Evolutionary conservation across 2,888 invertebrate species (phyloP).

Genomic region (Rhingia rostrata): DNA sequence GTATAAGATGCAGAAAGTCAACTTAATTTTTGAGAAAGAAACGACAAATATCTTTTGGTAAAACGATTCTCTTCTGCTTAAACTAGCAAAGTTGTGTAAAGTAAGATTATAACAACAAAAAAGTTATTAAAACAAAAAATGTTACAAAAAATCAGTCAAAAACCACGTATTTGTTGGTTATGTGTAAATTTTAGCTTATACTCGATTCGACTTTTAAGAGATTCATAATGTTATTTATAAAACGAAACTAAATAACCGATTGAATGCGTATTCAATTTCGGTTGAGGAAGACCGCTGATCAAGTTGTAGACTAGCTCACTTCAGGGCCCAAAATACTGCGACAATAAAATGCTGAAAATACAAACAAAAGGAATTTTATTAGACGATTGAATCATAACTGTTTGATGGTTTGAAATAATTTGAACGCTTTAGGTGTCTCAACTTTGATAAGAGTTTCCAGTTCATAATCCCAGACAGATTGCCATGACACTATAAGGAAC

Average conservation of each 20-base stretch:
- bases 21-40: conserved; percentile 33
- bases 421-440: too few relatives aligned
- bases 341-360: conserved; percentile 56
- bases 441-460: too few relatives aligned
- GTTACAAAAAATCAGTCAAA: conserved; percentile 71
- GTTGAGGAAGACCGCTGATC: conserved; percentile 68
- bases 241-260: conserved; percentile 39
- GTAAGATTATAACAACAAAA: conserved; percentile 30
- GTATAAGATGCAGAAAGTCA: conserved; percentile 49
- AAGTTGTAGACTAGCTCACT: conserved; percentile 66
- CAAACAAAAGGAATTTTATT: background rate
- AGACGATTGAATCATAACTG: background rate
- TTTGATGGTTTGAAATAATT: background rate
- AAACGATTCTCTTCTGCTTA: conserved; percentile 45
- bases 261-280: conserved; percentile 39
- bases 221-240: conserved; percentile 51
- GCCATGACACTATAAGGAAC: too few relatives aligned
- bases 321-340: conserved; percentile 67
- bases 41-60: conserved; percentile 14
- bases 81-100: conserved; percentile 29
- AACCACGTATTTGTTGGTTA: conserved; percentile 41
- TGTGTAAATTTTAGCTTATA: conserved; percentile 58
- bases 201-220: conserved; percentile 59
- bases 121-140: conserved; percentile 18
- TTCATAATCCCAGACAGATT: too few relatives aligned